Base-by-base conservation (phyloP, 2,888 invertebrate genomes). In the Cyrtodaria siliqua region DNA sequence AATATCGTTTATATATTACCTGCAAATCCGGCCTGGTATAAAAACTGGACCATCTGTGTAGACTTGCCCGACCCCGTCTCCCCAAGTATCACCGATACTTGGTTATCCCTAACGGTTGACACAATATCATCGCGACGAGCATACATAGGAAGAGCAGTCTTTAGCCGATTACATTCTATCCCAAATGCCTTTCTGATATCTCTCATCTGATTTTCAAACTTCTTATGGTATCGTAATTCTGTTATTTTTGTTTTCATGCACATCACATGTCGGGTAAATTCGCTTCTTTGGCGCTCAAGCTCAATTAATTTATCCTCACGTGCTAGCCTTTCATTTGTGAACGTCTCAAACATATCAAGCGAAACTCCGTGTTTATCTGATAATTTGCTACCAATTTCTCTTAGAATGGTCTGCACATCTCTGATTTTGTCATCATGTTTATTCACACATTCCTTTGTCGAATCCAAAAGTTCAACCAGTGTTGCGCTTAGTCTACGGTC, bases 1-100 rank as follows among this genome's bases (percentile, higher is more conserved):
- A 68, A 59, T n/a, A n/a, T n/a, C n/a, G n/a, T n/a, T n/a, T n/a
- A n/a, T n/a, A n/a, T n/a, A n/a, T 26, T 76, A 77, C 77, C 72
- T 18, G 79, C 78, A 57, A 87, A 67, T 14, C 86, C 87, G 1
- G 90, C 86, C 44, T 91, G 89, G 33, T 88, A 82, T 0, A 93
- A 68, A 63, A 92, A 93, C 74, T 93, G 92, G 3, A 86, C 84
- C 64, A 93, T 78, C 82, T 93, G 93, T 20, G 93, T 93, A 62
- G 92, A 93, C 72, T 93, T 93, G 1, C 93, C 93, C 0, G 92
- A 93, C 2, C 93, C 93, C 2, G 93, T 93, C 67, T 93, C 92
- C 2, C 92, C 93, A 18, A 91, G 79, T 0, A 93, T 78, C 8
- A 93, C 83, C 20, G 83, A 82, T 1, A 92, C 91, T 52, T 89